Percentiles rank a stretch among this genome's conserved stretches.
phyloP scores from a whole-genome alignment of 1,140 invertebrate genomes.

The Eubasilissa regina region DNA sequence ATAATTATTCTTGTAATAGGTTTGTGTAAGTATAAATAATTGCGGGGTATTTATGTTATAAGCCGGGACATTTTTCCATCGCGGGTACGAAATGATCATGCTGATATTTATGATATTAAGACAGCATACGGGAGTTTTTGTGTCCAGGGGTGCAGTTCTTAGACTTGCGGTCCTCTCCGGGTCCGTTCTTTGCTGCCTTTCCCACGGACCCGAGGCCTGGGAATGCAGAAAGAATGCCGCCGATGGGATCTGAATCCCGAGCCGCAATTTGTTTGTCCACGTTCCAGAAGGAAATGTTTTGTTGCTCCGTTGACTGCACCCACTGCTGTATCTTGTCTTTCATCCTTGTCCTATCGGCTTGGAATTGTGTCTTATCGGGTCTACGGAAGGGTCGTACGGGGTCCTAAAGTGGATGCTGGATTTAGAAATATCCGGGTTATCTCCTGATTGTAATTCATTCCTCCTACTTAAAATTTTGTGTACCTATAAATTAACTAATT shows the following conservation, averaged over 20 bases:
- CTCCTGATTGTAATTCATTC: constrained; percentile 13
- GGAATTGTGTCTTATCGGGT: constrained; percentile 21
- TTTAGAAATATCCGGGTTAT: background rate
- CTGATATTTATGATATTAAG: constrained; percentile 39
- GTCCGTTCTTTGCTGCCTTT: constrained; percentile 7
- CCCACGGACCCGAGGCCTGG: constrained; percentile 40
- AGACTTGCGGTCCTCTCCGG: constrained; percentile 38
- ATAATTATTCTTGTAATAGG: background rate
- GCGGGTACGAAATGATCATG: constrained; percentile 13
- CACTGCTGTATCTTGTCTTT: constrained; percentile 2
- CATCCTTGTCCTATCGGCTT: background rate
- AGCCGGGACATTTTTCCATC: constrained; percentile 2
- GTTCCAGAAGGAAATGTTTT: constrained; percentile 36
- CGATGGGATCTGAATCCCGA: constrained; percentile 46
- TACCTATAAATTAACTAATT: too few species aligned
- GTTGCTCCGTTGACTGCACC: constrained; percentile 10
- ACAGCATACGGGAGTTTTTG: constrained; percentile 30
- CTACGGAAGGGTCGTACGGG: background rate
- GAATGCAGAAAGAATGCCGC: constrained; percentile 56
- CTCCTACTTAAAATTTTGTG: too few species aligned
- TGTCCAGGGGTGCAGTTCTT: constrained; percentile 23
- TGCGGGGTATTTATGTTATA: constrained; percentile 14
- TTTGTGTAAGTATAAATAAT: constrained; percentile 8
- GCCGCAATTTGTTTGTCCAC: constrained; percentile 56
- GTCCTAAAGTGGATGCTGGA: background rate